phyloP scores from a whole-genome alignment of 2,888 invertebrate genomes.

The Phengaris arion region DNA sequence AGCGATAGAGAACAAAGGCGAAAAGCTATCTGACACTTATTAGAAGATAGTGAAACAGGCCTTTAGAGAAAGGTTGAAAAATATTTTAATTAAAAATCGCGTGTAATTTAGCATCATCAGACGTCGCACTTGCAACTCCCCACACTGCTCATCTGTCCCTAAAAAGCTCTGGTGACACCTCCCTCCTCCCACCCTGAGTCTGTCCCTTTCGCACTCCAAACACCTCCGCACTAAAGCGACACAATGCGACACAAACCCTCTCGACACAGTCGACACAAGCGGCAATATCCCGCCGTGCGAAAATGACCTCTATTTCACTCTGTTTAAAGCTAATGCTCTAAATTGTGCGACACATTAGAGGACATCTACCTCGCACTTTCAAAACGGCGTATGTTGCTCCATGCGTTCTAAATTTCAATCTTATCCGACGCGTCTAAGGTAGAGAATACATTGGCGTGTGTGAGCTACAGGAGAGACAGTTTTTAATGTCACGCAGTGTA shows the following conservation, averaged over 20 bases:
- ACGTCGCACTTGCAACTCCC: conserved; percentile 35
- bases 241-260: conserved; percentile 65
- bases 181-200: conserved; percentile 58
- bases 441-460: conserved; percentile 41
- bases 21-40: no score
- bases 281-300: conserved; percentile 53
- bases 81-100: conserved; percentile 11
- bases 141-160: conserved; percentile 54
- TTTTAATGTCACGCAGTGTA: conserved; percentile 78
- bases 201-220: conserved; percentile 65
- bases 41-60: no score
- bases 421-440: conserved; percentile 38
- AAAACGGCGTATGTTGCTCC: conserved; percentile 51
- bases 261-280: conserved; percentile 55
- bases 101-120: conserved; percentile 26
- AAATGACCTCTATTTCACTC: conserved; percentile 57
- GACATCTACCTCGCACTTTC: conserved; percentile 53
- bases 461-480: conserved; percentile 74
- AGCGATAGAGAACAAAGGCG: no score
- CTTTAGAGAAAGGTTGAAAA: neutral
- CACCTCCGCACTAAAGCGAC: conserved; percentile 62
- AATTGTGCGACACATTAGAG: conserved; percentile 76
- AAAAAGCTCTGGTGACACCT: conserved; percentile 77
- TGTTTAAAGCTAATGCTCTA: conserved; percentile 65
- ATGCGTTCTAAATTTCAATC: conserved; percentile 43